Conservation (phyloP, 1,140 invertebrate genomes). For the Varroa destructor region DNA sequence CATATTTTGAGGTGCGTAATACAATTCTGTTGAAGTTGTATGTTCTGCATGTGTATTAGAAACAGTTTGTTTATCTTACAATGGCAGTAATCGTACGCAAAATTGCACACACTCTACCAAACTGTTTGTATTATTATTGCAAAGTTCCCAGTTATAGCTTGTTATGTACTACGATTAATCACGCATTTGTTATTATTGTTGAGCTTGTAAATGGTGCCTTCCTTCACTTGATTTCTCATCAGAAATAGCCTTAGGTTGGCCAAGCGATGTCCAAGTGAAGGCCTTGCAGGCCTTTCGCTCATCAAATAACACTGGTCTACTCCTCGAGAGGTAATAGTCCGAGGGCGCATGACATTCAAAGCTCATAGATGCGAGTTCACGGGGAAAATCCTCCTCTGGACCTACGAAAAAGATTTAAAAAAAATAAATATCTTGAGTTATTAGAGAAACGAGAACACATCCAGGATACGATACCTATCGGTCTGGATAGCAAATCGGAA, state of each 20-base stretch:
- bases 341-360: constrained; percentile 19
- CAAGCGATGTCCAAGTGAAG: constrained; percentile 16
- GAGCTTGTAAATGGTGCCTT: too few relatives aligned
- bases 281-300: constrained; percentile 18
- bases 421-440: background rate
- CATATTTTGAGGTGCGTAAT: too few relatives aligned
- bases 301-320: constrained; percentile 10
- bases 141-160: too few relatives aligned
- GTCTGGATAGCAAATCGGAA: background rate
- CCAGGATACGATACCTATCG: background rate
- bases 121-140: too few relatives aligned
- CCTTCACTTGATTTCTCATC: background rate
- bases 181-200: too few relatives aligned
- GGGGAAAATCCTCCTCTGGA: constrained; percentile 25
- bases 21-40: too few relatives aligned
- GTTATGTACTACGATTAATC: too few relatives aligned
- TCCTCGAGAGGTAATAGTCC: background rate
- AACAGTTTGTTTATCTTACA: too few relatives aligned
- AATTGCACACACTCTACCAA: too few relatives aligned
- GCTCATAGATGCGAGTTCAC: constrained; percentile 14
- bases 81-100: too few relatives aligned
- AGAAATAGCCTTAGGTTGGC: constrained; percentile 8
- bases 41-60: too few relatives aligned
- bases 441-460: too few relatives aligned
- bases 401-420: background rate